phyloP scores from a whole-genome alignment of 2,797 vertebrate species.

The Alcedo quadribrachys region DNA sequence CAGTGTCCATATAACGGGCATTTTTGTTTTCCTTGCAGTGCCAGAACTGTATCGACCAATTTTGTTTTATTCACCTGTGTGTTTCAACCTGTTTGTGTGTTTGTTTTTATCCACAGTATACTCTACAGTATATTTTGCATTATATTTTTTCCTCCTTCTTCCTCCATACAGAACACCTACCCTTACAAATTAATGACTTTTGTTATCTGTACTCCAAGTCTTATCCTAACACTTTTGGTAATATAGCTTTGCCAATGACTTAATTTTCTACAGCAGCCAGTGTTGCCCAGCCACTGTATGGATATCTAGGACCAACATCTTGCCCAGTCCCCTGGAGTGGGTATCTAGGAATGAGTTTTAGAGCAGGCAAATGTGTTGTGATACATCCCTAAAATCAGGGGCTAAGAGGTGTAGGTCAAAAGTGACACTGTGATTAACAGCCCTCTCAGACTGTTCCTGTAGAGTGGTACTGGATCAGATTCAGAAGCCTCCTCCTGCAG shows the following conservation, averaged over 20 bases:
- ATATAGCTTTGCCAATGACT: background rate
- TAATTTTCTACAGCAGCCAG: background rate
- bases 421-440: background rate
- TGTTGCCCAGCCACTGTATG: background rate
- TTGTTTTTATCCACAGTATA: too few relatives aligned
- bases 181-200: background rate
- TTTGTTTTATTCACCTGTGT: background rate
- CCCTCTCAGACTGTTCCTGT: background rate
- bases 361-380: rapidly evolving
- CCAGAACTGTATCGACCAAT: background rate
- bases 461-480: background rate
- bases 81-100: background rate
- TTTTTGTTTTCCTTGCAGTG: background rate
- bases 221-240: background rate
- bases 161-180: background rate
- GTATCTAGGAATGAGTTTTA: background rate
- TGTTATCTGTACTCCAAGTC: too few relatives aligned
- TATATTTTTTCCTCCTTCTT: background rate
- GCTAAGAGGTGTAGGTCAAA: background rate
- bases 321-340: background rate
- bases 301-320: background rate
- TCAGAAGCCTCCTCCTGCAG: background rate
- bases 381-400: background rate
- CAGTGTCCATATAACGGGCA: background rate
- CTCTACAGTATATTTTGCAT: background rate